Conservation (phyloP, 37 sponge, comb jelly and placozoan species). For the Spongilla lacustris region DNA sequence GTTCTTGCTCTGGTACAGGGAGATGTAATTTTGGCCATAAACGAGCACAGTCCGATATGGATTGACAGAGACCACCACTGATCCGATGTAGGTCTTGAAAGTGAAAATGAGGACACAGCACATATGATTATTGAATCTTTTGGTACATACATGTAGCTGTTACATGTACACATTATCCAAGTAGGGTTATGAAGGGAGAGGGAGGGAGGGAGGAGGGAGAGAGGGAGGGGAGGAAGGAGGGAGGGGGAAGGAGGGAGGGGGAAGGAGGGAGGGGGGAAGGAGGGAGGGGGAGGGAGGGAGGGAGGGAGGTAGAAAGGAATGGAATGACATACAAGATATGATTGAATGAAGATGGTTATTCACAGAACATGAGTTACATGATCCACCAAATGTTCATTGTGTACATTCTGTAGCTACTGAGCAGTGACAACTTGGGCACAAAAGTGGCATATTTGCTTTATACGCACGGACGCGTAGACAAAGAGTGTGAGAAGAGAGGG, state of each 20-base stretch:
- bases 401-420: neutral
- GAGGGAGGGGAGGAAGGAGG: neutral
- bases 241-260: neutral
- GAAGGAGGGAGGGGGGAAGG: neutral
- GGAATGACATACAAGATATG: too few relatives aligned
- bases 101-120: neutral
- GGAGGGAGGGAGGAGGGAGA: constrained; percentile 4
- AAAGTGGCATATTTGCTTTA: too few relatives aligned
- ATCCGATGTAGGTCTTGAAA: constrained; percentile 88
- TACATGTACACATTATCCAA: neutral
- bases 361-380: neutral
- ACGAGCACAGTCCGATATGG: constrained; percentile 67
- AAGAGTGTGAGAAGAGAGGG: too few relatives aligned
- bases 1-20: constrained; percentile 76
- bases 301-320: neutral
- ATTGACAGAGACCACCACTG: constrained; percentile 86
- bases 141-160: neutral
- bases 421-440: neutral
- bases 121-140: neutral
- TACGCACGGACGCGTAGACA: too few relatives aligned
- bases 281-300: neutral
- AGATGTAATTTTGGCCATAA: constrained; percentile 67
- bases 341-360: neutral
- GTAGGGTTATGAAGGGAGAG: neutral
- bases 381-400: neutral